Percentiles rank a stretch among this genome's conserved stretches.
phyloP scores from a whole-genome alignment of 2,113 vertebrate genomes.

The Gulo gulo region DNA sequence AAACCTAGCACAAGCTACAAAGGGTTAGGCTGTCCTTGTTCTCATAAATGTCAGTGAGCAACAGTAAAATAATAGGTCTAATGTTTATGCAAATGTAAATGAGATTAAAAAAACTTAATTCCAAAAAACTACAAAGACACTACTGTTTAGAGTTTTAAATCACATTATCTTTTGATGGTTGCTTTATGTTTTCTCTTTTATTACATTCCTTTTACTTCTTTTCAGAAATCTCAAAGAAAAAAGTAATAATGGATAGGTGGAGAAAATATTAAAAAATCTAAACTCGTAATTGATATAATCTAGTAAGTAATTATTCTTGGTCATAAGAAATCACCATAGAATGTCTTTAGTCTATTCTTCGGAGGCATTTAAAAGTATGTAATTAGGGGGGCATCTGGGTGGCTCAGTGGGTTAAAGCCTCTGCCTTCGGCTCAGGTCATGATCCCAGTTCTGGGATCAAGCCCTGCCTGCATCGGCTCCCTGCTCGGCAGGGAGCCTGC shows the following conservation, averaged over 20 bases:
- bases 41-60: constrained; percentile 1
- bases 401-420: too few species aligned
- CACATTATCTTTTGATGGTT: not conserved
- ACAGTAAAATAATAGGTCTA: not conserved
- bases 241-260: not conserved
- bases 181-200: not conserved
- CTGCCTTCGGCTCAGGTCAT: too few species aligned
- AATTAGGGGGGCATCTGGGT: not conserved
- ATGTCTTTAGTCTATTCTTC: not conserved
- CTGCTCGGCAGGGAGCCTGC: too few species aligned
- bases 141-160: constrained; percentile 25
- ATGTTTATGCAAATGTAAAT: not conserved
- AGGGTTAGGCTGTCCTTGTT: not conserved
- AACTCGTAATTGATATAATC: constrained; percentile 24
- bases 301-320: constrained; percentile 25
- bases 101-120: constrained; percentile 6
- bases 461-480: too few species aligned
- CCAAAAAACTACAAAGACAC: not conserved
- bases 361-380: constrained; percentile 19
- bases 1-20: constrained; percentile 10
- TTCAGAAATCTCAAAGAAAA: constrained; percentile 29
- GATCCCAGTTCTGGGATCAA: too few species aligned
- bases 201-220: constrained; percentile 13
- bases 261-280: constrained; percentile 36
- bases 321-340: not conserved